phyloP scores from a whole-genome alignment of 2,797 vertebrate genomes.

The Hafferia zeledoni region DNA sequence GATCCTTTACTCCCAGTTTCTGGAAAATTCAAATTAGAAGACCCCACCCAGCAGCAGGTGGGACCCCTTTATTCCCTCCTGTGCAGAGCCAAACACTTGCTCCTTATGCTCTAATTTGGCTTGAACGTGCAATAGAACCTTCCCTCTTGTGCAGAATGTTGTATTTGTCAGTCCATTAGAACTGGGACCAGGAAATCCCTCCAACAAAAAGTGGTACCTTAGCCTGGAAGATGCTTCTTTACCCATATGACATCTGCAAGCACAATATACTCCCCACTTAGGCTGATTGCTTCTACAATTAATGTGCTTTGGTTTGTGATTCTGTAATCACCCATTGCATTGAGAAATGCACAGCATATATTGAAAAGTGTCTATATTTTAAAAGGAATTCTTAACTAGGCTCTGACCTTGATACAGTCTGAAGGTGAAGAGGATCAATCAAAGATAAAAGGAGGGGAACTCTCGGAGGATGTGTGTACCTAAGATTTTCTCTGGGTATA shows the following conservation, averaged over 20 bases:
- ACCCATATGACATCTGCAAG: background rate
- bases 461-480: conserved; percentile 45
- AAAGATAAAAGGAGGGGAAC: conserved; percentile 64
- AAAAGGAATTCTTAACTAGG: conserved; percentile 58
- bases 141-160: background rate
- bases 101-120: background rate
- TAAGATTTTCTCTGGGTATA: conserved; percentile 62
- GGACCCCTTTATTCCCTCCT: background rate
- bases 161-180: background rate
- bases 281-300: conserved; percentile 40
- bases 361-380: conserved; percentile 40
- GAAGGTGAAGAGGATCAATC: conserved; percentile 74
- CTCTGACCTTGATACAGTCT: conserved; percentile 54
- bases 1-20: background rate
- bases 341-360: conserved; percentile 36
- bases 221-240: background rate
- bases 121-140: background rate
- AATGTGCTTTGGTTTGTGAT: conserved; percentile 34
- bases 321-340: background rate
- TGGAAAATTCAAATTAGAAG: background rate
- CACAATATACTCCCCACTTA: background rate
- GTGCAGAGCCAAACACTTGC: background rate
- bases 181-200: background rate
- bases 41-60: background rate
- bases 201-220: background rate